Base-by-base conservation (phyloP, 1,140 invertebrate species). In the Drosophila tristis region DNA sequence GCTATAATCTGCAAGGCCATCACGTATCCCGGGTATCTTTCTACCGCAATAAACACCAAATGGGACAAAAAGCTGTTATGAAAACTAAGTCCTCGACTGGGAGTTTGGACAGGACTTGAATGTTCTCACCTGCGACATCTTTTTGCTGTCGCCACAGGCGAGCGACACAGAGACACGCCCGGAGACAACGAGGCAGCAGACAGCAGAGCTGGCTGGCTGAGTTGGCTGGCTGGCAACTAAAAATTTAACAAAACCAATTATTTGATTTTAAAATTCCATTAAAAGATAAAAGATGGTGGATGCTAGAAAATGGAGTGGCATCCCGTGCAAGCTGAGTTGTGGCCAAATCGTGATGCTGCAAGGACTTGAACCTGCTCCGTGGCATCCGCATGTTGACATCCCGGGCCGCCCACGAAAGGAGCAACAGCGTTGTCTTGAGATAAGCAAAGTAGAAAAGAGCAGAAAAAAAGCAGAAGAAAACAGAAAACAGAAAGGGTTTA, bases 241-340 rank as follows among this genome's bases (percentile, higher is more conserved):
- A 78, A 78, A 74, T 62, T 78, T 65, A 80, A 74, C 74, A 80
- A 78, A 80, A 78, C 74, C 74, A 78, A 80, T 78, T 80, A 80
- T 80, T 80, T 80, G 78, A 80, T 80, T 80, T 80, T 74, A 78
- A 80, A 80, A 80, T 80, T 78, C 78, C 78, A 80, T 80, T 80
- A 80, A 80, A 74, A 78, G 78, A 80, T 80, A 80, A 78, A 78
- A 70, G 64, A 73, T 8, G 15, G 39, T 42, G 20, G 29, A 31
- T 11, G 35, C 11, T 13, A 39, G 35, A 13, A 39, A 39, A 39
- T 39, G 26, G 25, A 45, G 23, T 45, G 47, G 42, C 26, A 39
- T 4, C 35, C 35, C 35, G 35, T 39, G 47, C 47, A 55, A 26
- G 54, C 39, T 16, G 42, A 35, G 31, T 26, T 39, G 35, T 20